Evolutionary conservation across 2,113 vertebrate genomes (phyloP).

Genomic region (Astatotilapia flaviijosephi): DNA sequence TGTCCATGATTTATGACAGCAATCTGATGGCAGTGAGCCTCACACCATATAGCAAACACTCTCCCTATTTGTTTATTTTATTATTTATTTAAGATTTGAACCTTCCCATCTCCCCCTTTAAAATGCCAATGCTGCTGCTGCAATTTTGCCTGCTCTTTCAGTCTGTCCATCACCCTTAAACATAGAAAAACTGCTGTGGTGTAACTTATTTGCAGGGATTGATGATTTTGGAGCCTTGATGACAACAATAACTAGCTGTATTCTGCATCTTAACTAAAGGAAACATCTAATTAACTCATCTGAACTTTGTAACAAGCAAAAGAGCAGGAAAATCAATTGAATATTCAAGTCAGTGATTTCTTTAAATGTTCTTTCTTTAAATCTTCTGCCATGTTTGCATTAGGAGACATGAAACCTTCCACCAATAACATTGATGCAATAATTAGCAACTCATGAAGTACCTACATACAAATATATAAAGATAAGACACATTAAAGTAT

Average conservation of each 20-base stretch:
- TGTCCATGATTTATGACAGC: background rate
- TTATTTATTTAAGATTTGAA: background rate
- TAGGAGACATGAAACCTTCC: background rate
- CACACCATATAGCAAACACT: background rate
- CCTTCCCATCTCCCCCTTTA: background rate
- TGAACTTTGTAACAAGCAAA: background rate
- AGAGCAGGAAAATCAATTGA: background rate
- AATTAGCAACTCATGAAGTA: background rate
- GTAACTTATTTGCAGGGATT: background rate
- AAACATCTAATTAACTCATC: background rate
- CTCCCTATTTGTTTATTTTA: background rate
- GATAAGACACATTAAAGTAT: background rate
- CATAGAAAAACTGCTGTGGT: background rate
- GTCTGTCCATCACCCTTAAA: background rate
- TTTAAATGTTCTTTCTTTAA: background rate
- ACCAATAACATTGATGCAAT: background rate
- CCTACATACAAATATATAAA: background rate
- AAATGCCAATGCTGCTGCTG: background rate
- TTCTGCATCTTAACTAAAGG: fast-evolving
- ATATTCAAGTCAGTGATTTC: background rate
- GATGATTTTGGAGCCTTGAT: background rate
- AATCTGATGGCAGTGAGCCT: background rate
- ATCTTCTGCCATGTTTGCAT: background rate
- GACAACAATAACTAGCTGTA: background rate
- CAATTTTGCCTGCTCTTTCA: background rate